Base-by-base conservation (phyloP, 1,140 invertebrate species). In the Aphaenogaster rudis region DNA sequence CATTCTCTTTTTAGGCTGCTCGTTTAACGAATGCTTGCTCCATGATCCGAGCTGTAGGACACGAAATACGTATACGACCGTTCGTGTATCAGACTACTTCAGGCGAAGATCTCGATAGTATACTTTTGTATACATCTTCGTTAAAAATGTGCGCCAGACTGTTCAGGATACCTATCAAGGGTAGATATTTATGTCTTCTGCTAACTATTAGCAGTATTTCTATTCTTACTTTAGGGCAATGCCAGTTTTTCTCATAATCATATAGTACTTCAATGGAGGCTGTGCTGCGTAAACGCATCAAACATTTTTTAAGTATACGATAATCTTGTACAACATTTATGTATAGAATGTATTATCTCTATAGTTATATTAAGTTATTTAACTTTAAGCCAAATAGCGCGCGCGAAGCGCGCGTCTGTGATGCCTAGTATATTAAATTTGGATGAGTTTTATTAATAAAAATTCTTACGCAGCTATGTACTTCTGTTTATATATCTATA, bases 1-100 rank as follows among this genome's bases (percentile, higher is more conserved):
- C 0, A 59, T 59, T 87, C 76, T 95, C 69, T 92, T 96, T 94
- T 90, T 94, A 98, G 97, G 98, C 98, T 42, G 97, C 98, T 15
- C 96, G 98, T 63, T 96, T 98, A 91, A 97, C 97, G 2, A 96
- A 96, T n/a, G 96, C 97, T 9, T 98, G 97, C 91, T 96, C 96
- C 13, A 96, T 96, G 90, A 96, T 97, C 28, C 96, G 97, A 94
- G 96, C 95, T 63, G 96, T 97, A 86, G 98, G 97, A 0, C 97
- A 98, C 92, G 97, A 98, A 94, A 96, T 98, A 66, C 96, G 97
- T 52, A 96, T 97, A n/a, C 95, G 97, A 39, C 97, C 97, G 2
- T 98, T 97, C 93, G 97, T 97, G 2, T 97, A 98, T 95, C 97
- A 97, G 94, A 96, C 97, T 88, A 97, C 97, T 42, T 96, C 97